phyloP scores from a whole-genome alignment of 2,888 invertebrate genomes.

The Dynastes grantii region DNA sequence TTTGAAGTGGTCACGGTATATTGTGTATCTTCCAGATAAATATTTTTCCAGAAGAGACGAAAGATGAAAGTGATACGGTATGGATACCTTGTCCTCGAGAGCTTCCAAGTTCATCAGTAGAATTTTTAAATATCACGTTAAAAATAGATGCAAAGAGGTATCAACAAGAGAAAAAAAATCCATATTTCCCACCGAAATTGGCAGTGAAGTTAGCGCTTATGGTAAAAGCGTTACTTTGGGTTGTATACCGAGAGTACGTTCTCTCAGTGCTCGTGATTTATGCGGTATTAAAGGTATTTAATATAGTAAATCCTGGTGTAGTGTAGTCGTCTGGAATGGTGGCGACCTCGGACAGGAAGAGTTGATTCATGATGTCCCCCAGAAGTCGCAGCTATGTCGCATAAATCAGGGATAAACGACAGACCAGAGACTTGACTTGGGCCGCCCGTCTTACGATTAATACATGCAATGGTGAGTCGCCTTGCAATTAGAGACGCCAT shows the following conservation, averaged over 20 bases:
- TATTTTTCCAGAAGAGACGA: too few species aligned
- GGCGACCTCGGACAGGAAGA: slow-evolving; percentile 62
- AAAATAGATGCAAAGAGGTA: too few species aligned
- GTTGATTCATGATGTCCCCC: slow-evolving; percentile 66
- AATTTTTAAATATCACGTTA: too few species aligned
- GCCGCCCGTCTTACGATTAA: slow-evolving; percentile 60
- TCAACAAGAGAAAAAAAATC: too few species aligned
- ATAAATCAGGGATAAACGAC: slow-evolving; percentile 65
- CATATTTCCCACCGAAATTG: not conserved
- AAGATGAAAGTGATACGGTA: too few species aligned
- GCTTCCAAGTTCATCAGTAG: too few species aligned
- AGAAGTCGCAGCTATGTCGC: slow-evolving; percentile 63
- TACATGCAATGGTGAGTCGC: slow-evolving; percentile 61
- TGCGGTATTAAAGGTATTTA: slow-evolving; percentile 55
- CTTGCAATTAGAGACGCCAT: slow-evolving; percentile 63
- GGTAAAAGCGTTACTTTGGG: slow-evolving; percentile 12
- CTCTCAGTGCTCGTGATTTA: slow-evolving; percentile 51
- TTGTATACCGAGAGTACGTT: slow-evolving; percentile 42
- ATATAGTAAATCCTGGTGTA: slow-evolving; percentile 56
- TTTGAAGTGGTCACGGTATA: too few species aligned
- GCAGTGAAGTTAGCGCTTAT: slow-evolving; percentile 1
- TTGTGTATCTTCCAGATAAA: too few species aligned
- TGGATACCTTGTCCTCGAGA: too few species aligned
- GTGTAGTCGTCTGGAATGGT: slow-evolving; percentile 50
- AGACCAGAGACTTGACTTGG: slow-evolving; percentile 63